Evolutionary conservation across 2,888 invertebrate genomes (phyloP).

Genomic region (Merodon equestris): DNA sequence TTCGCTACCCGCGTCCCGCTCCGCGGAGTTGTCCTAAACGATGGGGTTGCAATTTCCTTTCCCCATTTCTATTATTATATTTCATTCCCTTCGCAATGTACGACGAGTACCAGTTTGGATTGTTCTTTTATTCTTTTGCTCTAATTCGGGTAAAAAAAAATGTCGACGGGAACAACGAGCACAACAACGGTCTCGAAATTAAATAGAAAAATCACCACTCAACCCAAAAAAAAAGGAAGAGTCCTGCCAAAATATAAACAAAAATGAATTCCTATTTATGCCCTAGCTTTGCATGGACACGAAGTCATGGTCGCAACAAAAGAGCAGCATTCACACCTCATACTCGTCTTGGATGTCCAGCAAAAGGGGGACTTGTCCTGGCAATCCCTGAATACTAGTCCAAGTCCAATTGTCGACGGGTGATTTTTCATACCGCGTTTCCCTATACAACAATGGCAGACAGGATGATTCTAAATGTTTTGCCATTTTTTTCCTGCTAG

Average conservation of each 20-base stretch:
- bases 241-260: conserved; percentile 5
- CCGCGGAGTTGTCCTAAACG: conserved; percentile 20
- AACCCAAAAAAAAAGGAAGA: conserved; percentile 7
- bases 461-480: conserved; percentile 46
- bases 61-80: conserved; percentile 59
- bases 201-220: conserved; percentile 55
- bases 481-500: conserved; percentile 45
- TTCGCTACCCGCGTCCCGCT: no score
- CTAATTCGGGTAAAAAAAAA: no score
- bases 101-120: conserved; percentile 9
- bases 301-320: conserved; percentile 53
- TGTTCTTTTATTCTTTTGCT: conserved; percentile 16
- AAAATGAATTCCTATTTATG: conserved; percentile 37
- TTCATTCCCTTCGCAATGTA: conserved; percentile 32
- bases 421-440: conserved; percentile 24
- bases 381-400: conserved; percentile 44
- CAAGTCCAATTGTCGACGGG: conserved; percentile 42
- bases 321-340: conserved; percentile 40
- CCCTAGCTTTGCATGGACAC: conserved; percentile 48
- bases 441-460: background rate
- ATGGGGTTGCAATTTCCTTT: conserved; percentile 66
- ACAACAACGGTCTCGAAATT: conserved; percentile 30
- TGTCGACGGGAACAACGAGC: conserved; percentile 37
- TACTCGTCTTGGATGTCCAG: conserved; percentile 13
- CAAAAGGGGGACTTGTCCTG: conserved; percentile 33